Evolutionary conservation across 1,140 invertebrate species (phyloP), one percentile per base, ranked within the genome.

Genomic region (Drosophila oshimai): DNA sequence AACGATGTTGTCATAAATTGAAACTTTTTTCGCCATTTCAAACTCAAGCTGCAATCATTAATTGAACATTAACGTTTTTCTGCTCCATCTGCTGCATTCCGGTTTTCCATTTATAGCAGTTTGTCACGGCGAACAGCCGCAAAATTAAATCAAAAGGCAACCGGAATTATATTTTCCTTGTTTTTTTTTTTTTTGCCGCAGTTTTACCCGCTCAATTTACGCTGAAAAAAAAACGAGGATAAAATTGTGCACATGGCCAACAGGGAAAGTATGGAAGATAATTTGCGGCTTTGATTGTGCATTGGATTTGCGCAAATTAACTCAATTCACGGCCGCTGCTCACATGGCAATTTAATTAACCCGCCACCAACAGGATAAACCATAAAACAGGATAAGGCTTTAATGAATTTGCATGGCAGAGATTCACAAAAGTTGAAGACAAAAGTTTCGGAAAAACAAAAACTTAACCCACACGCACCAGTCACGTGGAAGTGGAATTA

Each of bases 221-320:
- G 29, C 18, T 17, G 37, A 17, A 64, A 6, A 20, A 45, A 34
- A 36, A 75, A 61, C 57, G 72, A 62, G n/a, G 28, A 13, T 3
- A 33, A 57, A 55, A 54, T 34, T 28, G n/a, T 20, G 31, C 37
- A 53, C 31, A 31, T 41, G 20, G 53, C 36, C 53, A 28, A 36
- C 57, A 34, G 49, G 44, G 44, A 55, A 68, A 84, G 79, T 86
- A 79, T 74, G 70, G 74, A 60, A 70, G 64, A 78, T 77, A 80
- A 79, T 79, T 80, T 75, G 77, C 76, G 51, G 62, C 62, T 69
- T 67, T 68, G 49, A 62, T 60, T 53, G 55, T 53, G 50, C 46
- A 74, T 74, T 79, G 80, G 64, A 83, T 84, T 79, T 84, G 69
- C 44, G 68, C 31, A 71, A 79, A 83, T 83, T 86, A 83, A 83